Evolutionary conservation across 2,113 vertebrate species (phyloP), one percentile per base, ranked within the genome.

Genomic region (Terrapene triunguis): DNA sequence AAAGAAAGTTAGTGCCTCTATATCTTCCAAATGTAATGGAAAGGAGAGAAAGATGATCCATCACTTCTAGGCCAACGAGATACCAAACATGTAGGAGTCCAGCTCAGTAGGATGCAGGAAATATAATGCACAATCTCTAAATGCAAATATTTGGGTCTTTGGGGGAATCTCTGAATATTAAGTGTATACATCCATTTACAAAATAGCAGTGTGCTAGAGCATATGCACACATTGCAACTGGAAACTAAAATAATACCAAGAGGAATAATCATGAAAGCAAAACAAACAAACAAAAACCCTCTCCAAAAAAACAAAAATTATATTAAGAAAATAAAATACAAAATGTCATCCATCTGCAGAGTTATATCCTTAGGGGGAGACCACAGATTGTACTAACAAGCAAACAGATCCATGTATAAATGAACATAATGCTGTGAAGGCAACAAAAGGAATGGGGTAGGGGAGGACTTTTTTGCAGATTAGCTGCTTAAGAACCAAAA

Each of bases 181-280:
- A 98, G 95, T 96, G 95, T 94, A 98, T 93, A 97, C 96, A 98
- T 98, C 94, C 96, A 98, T 98, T 98, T 97, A 97, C 94, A 97
- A 97, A 98, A 98, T 96, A 97, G 92, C 96, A 94, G 97, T 96
- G 93, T 97, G 95, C 82, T 89, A 94, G 96, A 96, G 95, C 89
- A 94, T 91, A 95, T 84, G 90, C 89, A 94, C 89, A 97, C 95
- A 94, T 95, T 98, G 96, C 98, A 98, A 98, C 96, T 98, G 97
- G 97, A 98, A 98, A 97, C 97, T 98, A 97, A 98, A 98, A 98
- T 98, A 98, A 98, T 96, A 97, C 98, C 95, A 92, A 96, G 92
- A 97, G 97, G 97, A 98, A 97, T 97, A 98, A 98, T 97, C 96
- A 97, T 98, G 97, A 96, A 90, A 93, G 89, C 79, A 96, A 96